Percentiles rank a stretch among this genome's conserved stretches.
These are phyloP conservation scores for Cathartes aura DNA, from an alignment of 2,113 vertebrate genomes.

Conservation along the genomic window DNA sequence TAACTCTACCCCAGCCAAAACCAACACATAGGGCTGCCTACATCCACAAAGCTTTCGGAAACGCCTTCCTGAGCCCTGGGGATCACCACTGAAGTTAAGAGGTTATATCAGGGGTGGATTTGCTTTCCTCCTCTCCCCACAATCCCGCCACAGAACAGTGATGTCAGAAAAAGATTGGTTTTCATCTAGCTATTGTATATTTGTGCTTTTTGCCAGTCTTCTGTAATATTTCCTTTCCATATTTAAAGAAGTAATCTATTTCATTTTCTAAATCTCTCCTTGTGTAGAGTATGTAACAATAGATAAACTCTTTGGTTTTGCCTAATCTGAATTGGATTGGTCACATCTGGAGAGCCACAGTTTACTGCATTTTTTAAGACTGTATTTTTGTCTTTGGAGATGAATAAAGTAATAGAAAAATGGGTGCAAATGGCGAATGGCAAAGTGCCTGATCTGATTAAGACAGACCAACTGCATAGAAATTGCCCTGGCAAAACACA, in stretches of 20 bases:
- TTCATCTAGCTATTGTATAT: not conserved
- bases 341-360: not conserved
- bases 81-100: not conserved
- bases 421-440: not conserved
- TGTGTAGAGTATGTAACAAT: not conserved
- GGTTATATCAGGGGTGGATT: not conserved
- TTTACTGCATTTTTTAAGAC: not conserved
- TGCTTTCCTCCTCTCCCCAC: not conserved
- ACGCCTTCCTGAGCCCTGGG: not conserved
- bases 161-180: not conserved
- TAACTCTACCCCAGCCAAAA: too few relatives aligned
- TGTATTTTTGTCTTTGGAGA: not conserved
- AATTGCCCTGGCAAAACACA: constrained; percentile 16
- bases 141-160: accelerated
- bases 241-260: not conserved
- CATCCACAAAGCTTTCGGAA: not conserved
- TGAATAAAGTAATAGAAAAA: not conserved
- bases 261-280: not conserved
- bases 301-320: not conserved
- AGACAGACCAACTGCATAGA: constrained; percentile 4
- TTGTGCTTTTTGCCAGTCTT: not conserved
- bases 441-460: constrained; percentile 34
- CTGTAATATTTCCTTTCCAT: not conserved
- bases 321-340: not conserved
- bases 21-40: not conserved